Evolutionary conservation across 2,888 invertebrate species (phyloP).

Genomic region (Parnassius glacialis): DNA sequence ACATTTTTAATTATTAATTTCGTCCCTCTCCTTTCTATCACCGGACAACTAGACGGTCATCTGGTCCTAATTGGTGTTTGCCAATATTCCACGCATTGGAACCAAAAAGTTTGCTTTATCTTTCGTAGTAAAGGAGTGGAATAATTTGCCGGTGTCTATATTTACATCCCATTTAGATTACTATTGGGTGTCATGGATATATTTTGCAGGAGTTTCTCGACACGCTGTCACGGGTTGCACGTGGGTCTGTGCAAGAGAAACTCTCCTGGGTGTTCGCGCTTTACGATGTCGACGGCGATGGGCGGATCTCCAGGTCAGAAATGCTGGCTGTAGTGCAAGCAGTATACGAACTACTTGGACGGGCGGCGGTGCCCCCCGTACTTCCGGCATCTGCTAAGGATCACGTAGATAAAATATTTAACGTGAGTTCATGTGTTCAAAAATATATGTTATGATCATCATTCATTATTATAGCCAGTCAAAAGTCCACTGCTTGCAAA

Average conservation of each 20-base stretch:
- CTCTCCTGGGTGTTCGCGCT: slow-evolving; percentile 93
- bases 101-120: too few relatives aligned
- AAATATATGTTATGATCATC: too few relatives aligned
- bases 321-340: slow-evolving; percentile 91
- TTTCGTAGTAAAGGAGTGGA: too few relatives aligned
- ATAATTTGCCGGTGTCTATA: too few relatives aligned
- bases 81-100: too few relatives aligned
- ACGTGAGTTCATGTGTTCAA: slow-evolving; percentile 87
- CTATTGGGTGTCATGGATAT: neutral
- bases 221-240: slow-evolving; percentile 90
- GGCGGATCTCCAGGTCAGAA: slow-evolving; percentile 90
- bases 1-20: too few relatives aligned
- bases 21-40: too few relatives aligned
- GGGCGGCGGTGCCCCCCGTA: slow-evolving; percentile 87
- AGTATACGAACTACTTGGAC: slow-evolving; percentile 93
- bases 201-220: slow-evolving; percentile 88
- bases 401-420: slow-evolving; percentile 92
- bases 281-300: slow-evolving; percentile 93
- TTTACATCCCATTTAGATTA: too few relatives aligned
- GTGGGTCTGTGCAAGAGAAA: slow-evolving; percentile 92
- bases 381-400: slow-evolving; percentile 88
- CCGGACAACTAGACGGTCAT: too few relatives aligned
- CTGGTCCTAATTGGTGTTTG: too few relatives aligned
- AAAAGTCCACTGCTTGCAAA: too few relatives aligned
- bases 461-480: too few relatives aligned